Evolutionary conservation across 1,140 invertebrate species (phyloP), one percentile per base, ranked within the genome.

Genomic region (Rhagoletis zephyria): DNA sequence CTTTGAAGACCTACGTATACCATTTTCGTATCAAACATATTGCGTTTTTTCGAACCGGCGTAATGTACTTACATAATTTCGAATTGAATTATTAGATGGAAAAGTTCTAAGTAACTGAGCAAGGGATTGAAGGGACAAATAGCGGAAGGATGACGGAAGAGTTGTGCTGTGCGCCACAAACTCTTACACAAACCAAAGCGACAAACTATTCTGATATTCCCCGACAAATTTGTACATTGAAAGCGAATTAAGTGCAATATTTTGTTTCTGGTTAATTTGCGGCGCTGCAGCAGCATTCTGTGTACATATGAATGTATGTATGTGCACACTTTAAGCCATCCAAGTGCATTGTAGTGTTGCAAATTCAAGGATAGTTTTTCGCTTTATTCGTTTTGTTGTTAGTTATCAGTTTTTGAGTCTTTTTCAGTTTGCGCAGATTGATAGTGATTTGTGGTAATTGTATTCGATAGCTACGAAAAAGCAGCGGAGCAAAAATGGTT

Each of bases 201-300:
- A 42, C 45, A 81, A 81, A 81, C 48, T 81, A 19, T n/a, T n/a
- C 48, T 30, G 74, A 81, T 56, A 81, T 59, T 81, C 16, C n/a
- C 6, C 74, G 74, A 81, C 74, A 81, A 81, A 81, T 81, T 81
- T 56, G 74, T 59, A 63, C 85, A 85, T 85, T 85, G 85, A 85
- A 85, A 85, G 85, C 63, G 86, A 65, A 87, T 87, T 87, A 87
- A 87, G 86, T 87, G 86, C 60, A 87, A 70, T 87, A 87, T 87
- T 65, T 87, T 87, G 86, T 87, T 87, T 87, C 61, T 70, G 86
- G 63, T 87, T 87, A 87, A 87, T 87, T 87, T 87, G 48, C 6
- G 74, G 74, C 51, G 48, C 74, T 10, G 48, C 48, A 56, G 74
- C 74, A 56, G 74, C 16, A n/a, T n/a, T n/a, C 19, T 56, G 4